Conservation (phyloP, 2,113 vertebrate species). For the Malurus melanocephalus region DNA sequence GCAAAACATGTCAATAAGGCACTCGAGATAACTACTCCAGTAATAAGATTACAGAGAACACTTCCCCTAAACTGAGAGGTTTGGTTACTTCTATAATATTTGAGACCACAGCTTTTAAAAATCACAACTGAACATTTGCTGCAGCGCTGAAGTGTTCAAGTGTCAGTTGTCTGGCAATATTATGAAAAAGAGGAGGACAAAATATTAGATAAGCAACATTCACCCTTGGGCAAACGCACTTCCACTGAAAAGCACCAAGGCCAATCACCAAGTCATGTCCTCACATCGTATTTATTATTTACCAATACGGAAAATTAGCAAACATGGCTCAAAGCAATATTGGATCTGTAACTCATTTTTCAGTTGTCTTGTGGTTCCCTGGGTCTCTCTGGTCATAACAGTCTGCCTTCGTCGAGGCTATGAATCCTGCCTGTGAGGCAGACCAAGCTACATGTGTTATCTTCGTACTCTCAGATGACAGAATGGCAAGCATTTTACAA, state of each 20-base stretch:
- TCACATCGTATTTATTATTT: neutral
- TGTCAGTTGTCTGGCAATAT: neutral
- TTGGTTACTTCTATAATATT: neutral
- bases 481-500: neutral
- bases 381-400: neutral
- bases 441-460: neutral
- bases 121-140: neutral
- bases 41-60: neutral
- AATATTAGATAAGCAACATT: neutral
- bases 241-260: neutral
- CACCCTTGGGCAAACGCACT: neutral
- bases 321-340: neutral
- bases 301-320: rapidly evolving
- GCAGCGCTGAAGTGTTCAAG: neutral
- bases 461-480: neutral
- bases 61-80: neutral
- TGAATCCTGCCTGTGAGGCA: neutral
- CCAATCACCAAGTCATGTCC: neutral
- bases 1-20: neutral
- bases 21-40: neutral
- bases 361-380: neutral
- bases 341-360: neutral
- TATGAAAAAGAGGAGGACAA: neutral
- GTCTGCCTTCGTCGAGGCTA: rapidly evolving
- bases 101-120: neutral